These are phyloP conservation scores for Pristionchus arcanus DNA, from an alignment of 2,888 invertebrate genomes.

Conservation along the genomic window DNA sequence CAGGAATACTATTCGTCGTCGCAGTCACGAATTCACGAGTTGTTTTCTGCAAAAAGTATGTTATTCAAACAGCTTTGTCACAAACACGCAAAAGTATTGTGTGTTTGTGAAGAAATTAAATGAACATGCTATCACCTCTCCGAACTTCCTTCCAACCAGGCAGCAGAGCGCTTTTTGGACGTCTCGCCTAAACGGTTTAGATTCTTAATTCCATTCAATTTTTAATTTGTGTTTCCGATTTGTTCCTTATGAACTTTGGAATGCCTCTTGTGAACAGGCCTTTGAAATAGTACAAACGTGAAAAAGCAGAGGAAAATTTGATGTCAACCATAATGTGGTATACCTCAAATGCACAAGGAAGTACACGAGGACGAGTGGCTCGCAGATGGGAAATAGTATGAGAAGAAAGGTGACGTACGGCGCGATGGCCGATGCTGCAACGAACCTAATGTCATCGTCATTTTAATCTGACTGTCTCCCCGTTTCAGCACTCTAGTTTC, in stretches of 20 bases:
- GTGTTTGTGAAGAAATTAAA: too few species aligned
- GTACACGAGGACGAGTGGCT: conserved; percentile 20
- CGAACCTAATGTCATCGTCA: too few species aligned
- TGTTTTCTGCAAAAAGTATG: neutral
- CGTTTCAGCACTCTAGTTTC: too few species aligned
- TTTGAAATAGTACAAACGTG: too few species aligned
- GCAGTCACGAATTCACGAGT: neutral
- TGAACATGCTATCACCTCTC: neutral
- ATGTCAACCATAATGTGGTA: too few species aligned
- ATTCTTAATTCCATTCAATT: too few species aligned
- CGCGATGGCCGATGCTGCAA: conserved; percentile 7
- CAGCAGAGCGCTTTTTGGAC: conserved; percentile 2
- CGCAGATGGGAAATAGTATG: conserved; percentile 6
- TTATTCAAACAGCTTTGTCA: too few species aligned
- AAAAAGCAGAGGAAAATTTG: too few species aligned
- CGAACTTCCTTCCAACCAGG: neutral
- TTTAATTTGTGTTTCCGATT: too few species aligned
- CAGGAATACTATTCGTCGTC: neutral
- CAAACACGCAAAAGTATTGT: neutral
- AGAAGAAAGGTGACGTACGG: conserved; percentile 17
- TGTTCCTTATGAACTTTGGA: too few species aligned
- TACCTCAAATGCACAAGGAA: conserved; percentile 12
- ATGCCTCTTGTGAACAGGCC: too few species aligned
- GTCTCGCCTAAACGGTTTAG: neutral
- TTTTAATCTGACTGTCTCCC: neutral